Base-by-base conservation (phyloP, 2,113 vertebrate genomes). In the Microcebus lehilahytsara region DNA sequence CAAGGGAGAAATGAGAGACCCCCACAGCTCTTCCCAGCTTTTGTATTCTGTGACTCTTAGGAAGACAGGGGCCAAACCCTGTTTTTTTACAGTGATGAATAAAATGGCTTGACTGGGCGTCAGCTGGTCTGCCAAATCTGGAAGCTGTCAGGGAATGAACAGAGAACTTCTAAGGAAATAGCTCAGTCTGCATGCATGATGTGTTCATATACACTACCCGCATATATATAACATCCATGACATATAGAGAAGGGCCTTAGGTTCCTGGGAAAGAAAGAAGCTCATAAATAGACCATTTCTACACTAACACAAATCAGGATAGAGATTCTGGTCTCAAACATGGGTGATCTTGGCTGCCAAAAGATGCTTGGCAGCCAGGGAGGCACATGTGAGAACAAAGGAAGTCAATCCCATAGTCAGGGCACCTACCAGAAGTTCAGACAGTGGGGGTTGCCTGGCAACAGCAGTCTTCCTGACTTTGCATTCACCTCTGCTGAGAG, bases 371-470 rank as follows among this genome's bases (percentile, higher is more conserved):
- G 51, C 51, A 80, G 93, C 53, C 20, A 83, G 34, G 34, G 34
- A 91, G 32, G 40, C 66, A 91, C 71, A 78, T 9, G 5, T 27
- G 77, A 85, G 74, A 69, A 79, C 71, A 93, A 80, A 95, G 37
- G 51, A 95, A 93, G 58, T 81, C 17, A 87, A 86, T 89, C 85
- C 79, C 78, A 69, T 10, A 75, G 79, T 64, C 67, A 91, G 92
- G 49, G 58, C 66, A 88, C 71, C 60, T 17, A 77, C 81, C n/a
- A 53, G 92, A 78, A 93, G 42, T 69, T 89, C 51, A 8, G 58
- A 37, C 37, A 80, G n/a, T 23, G 46, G 11, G 22, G 5, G 86
- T 97, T 97, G 94, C 96, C 87, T 87, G 80, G 96, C 89, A 97
- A 97, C 96, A 60, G 53, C 34, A 27, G 30, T 53, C 60, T 71